phyloP scores from a whole-genome alignment of 2,797 vertebrate genomes.

The Coluber constrictor region DNA sequence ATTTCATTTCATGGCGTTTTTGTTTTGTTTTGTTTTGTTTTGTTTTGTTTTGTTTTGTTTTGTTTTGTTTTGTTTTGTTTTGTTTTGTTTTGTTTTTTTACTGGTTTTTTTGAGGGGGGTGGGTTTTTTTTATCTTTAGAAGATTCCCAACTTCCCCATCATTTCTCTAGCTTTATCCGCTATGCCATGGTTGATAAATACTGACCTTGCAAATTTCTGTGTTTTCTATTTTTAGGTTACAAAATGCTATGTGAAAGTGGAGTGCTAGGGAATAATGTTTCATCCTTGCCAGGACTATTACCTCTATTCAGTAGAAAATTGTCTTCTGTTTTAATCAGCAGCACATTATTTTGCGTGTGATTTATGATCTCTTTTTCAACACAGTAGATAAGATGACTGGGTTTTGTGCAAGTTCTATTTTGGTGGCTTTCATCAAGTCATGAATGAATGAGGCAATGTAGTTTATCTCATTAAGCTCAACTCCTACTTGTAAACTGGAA shows the following conservation, averaged over 20 bases:
- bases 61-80: neutral
- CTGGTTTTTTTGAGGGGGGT: no score
- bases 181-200: neutral
- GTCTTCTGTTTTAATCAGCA: neutral
- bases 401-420: neutral
- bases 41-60: neutral
- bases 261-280: neutral
- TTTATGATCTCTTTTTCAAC: neutral
- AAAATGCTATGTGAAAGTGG: neutral
- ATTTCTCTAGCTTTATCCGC: neutral
- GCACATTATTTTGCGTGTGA: neutral
- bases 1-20: neutral
- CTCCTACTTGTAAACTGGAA: neutral
- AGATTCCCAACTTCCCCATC: neutral
- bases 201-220: neutral
- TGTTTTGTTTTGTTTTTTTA: no score
- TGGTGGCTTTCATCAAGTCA: neutral
- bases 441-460: neutral
- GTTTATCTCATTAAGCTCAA: neutral
- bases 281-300: neutral
- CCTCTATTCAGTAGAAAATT: neutral
- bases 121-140: neutral
- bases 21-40: no score
- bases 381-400: neutral
- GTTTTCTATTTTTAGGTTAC: neutral